phyloP scores from a whole-genome alignment of 2,888 invertebrate species.

The Machimus rusticus region DNA sequence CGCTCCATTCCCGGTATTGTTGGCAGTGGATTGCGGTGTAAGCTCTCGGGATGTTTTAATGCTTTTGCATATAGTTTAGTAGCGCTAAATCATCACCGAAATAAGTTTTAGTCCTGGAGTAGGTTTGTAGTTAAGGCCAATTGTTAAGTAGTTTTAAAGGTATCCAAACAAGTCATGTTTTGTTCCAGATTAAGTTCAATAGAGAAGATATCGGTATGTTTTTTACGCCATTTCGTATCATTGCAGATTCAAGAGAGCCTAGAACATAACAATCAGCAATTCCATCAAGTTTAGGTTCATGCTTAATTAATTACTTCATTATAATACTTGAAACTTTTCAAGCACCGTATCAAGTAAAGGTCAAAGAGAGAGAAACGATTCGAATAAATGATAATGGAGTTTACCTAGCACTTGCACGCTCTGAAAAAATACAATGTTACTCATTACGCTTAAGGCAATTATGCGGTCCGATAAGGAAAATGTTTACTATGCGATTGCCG shows the following conservation, averaged over 20 bases:
- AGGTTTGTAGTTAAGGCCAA: not conserved
- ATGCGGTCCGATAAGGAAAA: not conserved
- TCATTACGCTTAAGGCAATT: not conserved
- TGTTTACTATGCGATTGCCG: not conserved
- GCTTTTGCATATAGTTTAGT: too few species aligned
- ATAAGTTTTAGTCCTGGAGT: too few species aligned
- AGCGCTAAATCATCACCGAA: too few species aligned
- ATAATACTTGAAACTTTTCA: not conserved
- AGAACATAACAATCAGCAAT: not conserved
- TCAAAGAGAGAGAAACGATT: not conserved
- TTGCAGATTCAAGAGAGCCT: not conserved
- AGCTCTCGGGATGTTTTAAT: too few species aligned
- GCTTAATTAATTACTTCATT: not conserved
- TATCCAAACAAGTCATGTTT: not conserved
- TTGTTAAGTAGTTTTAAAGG: not conserved
- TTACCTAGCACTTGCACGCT: not conserved
- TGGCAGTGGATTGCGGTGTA: too few species aligned
- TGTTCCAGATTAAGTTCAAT: not conserved
- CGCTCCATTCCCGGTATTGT: not conserved
- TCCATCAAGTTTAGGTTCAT: not conserved
- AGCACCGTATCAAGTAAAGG: not conserved
- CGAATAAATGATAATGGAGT: not conserved
- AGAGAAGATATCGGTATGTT: not conserved
- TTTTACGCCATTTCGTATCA: not conserved
- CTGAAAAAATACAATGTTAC: not conserved